Conservation (phyloP, 1,140 invertebrate genomes). For the Asbolus verrucosus region DNA sequence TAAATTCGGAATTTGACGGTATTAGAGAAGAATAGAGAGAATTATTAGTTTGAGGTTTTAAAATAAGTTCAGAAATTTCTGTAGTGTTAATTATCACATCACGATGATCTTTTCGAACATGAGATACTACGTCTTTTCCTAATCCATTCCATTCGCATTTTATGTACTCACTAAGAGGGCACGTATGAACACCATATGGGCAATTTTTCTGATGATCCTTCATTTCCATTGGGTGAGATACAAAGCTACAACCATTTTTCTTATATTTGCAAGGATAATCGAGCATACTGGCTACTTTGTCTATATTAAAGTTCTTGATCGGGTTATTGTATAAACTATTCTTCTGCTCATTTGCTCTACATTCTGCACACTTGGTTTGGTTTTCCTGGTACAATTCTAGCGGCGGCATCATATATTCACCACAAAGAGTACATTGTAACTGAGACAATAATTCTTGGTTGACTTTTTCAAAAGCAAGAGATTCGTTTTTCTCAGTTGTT, state of each 20-base stretch:
- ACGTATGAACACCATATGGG: neutral
- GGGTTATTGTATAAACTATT: neutral
- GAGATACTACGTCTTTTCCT: neutral
- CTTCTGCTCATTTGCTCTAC: neutral
- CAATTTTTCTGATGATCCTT: conserved; percentile 2
- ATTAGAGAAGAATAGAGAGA: neutral
- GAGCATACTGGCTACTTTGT: conserved; percentile 46
- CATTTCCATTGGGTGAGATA: neutral
- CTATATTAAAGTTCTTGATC: conserved; percentile 44
- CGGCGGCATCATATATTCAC: neutral
- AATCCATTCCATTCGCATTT: conserved; percentile 6
- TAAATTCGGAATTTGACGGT: neutral
- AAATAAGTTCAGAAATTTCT: no score
- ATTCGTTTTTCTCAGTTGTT: no score
- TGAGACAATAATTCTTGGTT: conserved; percentile 2
- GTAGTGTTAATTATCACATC: neutral
- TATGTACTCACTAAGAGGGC: conserved; percentile 12
- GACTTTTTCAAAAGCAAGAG: neutral
- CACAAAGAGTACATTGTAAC: neutral
- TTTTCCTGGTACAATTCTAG: neutral
- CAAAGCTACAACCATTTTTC: conserved; percentile 2
- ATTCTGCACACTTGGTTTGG: neutral
- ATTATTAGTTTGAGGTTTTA: neutral
- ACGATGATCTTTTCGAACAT: neutral
- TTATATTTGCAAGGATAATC: conserved; percentile 47